Conservation (phyloP, 1,140 invertebrate species). For the Leucophenga varia region DNA sequence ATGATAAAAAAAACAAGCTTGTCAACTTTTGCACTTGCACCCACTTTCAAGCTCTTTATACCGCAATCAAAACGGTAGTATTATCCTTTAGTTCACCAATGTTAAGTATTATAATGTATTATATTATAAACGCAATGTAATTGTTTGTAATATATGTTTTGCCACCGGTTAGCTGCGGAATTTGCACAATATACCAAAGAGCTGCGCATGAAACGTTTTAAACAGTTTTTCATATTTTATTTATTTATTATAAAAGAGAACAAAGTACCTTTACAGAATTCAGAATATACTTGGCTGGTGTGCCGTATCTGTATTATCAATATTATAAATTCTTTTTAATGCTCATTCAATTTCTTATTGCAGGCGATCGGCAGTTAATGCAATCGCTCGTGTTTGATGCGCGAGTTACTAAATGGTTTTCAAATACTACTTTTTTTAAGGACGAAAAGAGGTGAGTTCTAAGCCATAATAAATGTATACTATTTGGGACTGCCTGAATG, state of each 20-base stretch:
- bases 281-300: no score
- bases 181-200: constrained; percentile 27
- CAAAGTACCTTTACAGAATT: no score
- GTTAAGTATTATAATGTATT: no score
- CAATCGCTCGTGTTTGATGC: constrained; percentile 85
- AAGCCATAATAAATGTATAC: no score
- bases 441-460: constrained; percentile 68
- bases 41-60: no score
- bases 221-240: background rate
- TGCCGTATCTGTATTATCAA: no score
- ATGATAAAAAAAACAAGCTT: constrained; percentile 14
- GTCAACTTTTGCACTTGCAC: constrained; percentile 32
- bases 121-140: no score
- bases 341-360: constrained; percentile 24
- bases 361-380: constrained; percentile 82
- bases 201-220: background rate
- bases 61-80: no score
- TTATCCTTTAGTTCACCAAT: no score
- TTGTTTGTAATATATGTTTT: no score
- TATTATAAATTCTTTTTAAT: no score
- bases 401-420: constrained; percentile 81
- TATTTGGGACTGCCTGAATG: constrained; percentile 11
- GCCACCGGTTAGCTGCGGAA: constrained; percentile 44
- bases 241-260: no score
- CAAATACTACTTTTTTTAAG: constrained; percentile 68